A percentile compares a stretch with the other conserved stretches of the same genome.
These are phyloP conservation scores for Noctua janthe DNA, from an alignment of 2,888 invertebrate species.

Conservation along the genomic window DNA sequence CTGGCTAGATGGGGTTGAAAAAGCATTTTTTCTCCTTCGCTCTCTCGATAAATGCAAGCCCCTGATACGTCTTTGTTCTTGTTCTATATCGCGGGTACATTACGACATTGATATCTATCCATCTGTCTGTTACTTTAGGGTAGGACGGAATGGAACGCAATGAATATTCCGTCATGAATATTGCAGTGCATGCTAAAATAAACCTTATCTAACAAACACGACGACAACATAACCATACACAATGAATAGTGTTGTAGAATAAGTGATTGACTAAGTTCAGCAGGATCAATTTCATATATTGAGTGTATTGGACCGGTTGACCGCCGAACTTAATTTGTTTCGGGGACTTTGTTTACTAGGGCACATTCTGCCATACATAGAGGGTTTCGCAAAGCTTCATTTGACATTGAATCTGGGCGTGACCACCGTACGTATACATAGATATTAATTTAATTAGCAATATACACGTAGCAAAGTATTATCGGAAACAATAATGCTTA, in stretches of 20 bases:
- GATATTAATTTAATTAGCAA: slow-evolving; percentile 60
- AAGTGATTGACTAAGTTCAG: slow-evolving; percentile 55
- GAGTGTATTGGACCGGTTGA: slow-evolving; percentile 58
- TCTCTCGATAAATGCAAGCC: slow-evolving; percentile 77
- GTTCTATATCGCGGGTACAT: slow-evolving; percentile 29
- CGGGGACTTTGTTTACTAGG: slow-evolving; percentile 37
- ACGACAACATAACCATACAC: slow-evolving; percentile 20
- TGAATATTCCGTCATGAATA: slow-evolving; percentile 42
- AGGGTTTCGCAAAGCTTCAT: slow-evolving; percentile 13
- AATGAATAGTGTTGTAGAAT: slow-evolving; percentile 47
- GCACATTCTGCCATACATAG: slow-evolving; percentile 29
- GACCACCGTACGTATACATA: slow-evolving; percentile 10
- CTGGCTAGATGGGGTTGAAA: slow-evolving; percentile 76
- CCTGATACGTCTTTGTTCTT: slow-evolving; percentile 58
- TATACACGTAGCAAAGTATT: slow-evolving; percentile 44
- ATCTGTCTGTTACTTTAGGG: slow-evolving; percentile 37
- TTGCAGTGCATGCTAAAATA: slow-evolving; percentile 28
- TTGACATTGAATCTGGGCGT: slow-evolving; percentile 38
- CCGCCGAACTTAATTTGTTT: slow-evolving; percentile 55
- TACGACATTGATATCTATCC: slow-evolving; percentile 42
- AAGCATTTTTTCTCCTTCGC: slow-evolving; percentile 70
- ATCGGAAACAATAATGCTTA: slow-evolving; percentile 60
- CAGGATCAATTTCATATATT: slow-evolving; percentile 53
- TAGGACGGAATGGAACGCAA: background rate
- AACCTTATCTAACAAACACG: slow-evolving; percentile 21